Percentiles rank a stretch among this genome's conserved stretches.
Conservation (phyloP, 2,888 invertebrate species). For the Tanypteryx hageni region DNA sequence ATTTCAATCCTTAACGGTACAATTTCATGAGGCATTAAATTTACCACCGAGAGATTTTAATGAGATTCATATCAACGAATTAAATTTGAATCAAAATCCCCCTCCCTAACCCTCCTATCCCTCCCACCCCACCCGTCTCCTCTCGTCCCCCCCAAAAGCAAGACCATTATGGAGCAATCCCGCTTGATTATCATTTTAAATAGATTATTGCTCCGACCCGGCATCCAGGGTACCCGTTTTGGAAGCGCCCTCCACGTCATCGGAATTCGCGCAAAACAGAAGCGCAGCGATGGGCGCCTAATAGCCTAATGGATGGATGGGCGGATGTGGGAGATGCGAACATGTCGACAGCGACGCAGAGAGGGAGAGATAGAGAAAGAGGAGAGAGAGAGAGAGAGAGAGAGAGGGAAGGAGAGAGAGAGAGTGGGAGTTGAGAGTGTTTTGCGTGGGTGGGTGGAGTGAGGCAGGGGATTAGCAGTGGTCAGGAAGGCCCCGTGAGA, state of each 20-base stretch:
- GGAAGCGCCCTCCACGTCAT: constrained; percentile 26
- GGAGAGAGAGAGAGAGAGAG: background rate
- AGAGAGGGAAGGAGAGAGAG: background rate
- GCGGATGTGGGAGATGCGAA: background rate
- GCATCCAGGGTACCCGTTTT: background rate
- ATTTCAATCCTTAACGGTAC: background rate
- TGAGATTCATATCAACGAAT: constrained; percentile 44
- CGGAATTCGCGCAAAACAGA: constrained; percentile 45
- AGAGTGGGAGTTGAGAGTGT: background rate
- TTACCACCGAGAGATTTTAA: constrained; percentile 37
- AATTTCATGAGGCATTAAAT: background rate
- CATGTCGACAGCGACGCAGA: background rate
- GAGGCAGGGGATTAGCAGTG: constrained; percentile 38
- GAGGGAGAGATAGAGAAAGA: background rate
- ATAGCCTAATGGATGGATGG: constrained; percentile 36
- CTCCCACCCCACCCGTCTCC: background rate
- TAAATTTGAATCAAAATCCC: constrained; percentile 49
- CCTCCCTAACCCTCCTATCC: background rate
- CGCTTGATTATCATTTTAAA: constrained; percentile 59
- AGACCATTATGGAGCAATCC: constrained; percentile 55
- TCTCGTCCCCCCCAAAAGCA: background rate
- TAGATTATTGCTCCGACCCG: constrained; percentile 58
- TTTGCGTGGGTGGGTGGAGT: background rate
- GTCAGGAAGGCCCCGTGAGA: constrained; percentile 41
- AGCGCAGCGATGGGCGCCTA: constrained; percentile 36